Percentiles rank a stretch among this genome's conserved stretches.
These are phyloP conservation scores for Upupa epops DNA, from an alignment of 2,113 vertebrate genomes.

Conservation along the genomic window DNA sequence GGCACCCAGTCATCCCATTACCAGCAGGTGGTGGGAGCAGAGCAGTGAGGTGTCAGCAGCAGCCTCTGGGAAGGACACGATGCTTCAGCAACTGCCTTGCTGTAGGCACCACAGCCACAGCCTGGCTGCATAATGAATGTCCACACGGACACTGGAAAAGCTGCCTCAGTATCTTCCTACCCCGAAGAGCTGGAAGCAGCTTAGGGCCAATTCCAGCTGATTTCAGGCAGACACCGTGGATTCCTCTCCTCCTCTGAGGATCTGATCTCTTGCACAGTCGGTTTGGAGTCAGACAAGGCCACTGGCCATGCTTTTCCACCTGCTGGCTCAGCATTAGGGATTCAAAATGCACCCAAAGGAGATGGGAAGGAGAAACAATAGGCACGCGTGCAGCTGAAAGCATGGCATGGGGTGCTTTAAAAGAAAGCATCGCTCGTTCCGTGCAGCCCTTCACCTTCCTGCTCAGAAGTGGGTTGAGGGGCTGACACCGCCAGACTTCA, in stretches of 20 bases:
- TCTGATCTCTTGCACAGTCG: background rate
- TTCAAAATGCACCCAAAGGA: background rate
- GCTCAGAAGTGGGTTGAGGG: background rate
- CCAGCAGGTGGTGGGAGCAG: background rate
- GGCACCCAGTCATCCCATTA: fast-evolving
- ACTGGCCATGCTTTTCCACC: background rate
- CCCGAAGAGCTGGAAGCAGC: background rate
- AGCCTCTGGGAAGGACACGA: background rate
- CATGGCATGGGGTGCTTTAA: fast-evolving
- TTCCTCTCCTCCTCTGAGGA: background rate
- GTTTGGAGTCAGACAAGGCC: background rate
- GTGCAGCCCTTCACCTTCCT: background rate
- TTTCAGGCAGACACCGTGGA: background rate
- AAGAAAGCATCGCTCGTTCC: background rate
- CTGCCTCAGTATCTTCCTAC: background rate
- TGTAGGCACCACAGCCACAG: background rate
- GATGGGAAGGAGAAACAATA: background rate
- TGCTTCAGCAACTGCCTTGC: background rate
- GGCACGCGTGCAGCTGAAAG: background rate
- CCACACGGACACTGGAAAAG: background rate
- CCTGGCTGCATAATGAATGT: background rate
- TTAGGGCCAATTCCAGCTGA: background rate
- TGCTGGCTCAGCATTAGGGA: background rate
- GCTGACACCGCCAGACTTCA: background rate
- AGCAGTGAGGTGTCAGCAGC: background rate